These are phyloP conservation scores for Drosophila kokeensis DNA, from an alignment of 2,888 invertebrate species.

Conservation along the genomic window DNA sequence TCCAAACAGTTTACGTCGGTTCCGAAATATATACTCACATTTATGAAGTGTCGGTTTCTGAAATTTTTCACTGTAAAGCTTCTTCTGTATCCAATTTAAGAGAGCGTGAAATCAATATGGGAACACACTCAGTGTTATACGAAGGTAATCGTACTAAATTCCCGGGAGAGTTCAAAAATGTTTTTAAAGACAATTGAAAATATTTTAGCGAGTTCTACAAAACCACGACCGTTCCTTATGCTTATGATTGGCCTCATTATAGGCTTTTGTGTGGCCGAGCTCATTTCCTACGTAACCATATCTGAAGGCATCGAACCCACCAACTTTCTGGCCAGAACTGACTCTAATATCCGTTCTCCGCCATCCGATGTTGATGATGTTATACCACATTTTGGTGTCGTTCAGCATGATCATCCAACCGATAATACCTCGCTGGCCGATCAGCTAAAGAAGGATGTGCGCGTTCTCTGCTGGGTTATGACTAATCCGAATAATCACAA, in stretches of 20 bases:
- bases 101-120: neutral
- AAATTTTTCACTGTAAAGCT: neutral
- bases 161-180: neutral
- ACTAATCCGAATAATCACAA: neutral
- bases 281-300: neutral
- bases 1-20: neutral
- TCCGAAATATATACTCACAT: neutral
- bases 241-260: neutral
- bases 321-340: neutral
- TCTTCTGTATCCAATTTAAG: too few species aligned
- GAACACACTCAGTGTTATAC: neutral
- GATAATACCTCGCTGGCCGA: neutral
- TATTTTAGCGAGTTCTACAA: neutral
- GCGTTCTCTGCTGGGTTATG: constrained; percentile 10
- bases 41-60: neutral
- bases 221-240: neutral
- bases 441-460: constrained; percentile 2
- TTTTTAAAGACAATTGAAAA: neutral
- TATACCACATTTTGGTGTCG: neutral
- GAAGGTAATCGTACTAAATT: neutral
- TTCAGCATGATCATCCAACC: neutral
- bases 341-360: neutral
- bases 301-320: neutral
- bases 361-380: neutral
- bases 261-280: neutral